Evolutionary conservation across 2,113 vertebrate genomes (phyloP).

Genomic region (human (Homo sapiens)): GRCh38 chr18:35257001-35257500

Average conservation of each 20-base stretch:
- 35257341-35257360: neutral
- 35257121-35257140: neutral
- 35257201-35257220: neutral
- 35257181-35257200: conserved; percentile 3
- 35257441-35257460: neutral
- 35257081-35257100: neutral
- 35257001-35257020: no score
- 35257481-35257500: neutral
- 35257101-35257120: neutral
- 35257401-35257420: neutral
- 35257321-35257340: neutral
- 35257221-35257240: neutral
- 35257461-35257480: neutral
- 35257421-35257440: neutral
- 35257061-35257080: neutral
- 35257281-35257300: neutral
- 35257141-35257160: neutral
- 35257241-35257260: neutral
- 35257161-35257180: neutral
- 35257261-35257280: neutral
- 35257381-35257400: neutral
- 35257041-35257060: no score
- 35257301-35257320: neutral
- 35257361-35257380: neutral
- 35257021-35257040: no score